phyloP scores from a whole-genome alignment of 2,797 vertebrate species.

The Sandelia bainsii region DNA sequence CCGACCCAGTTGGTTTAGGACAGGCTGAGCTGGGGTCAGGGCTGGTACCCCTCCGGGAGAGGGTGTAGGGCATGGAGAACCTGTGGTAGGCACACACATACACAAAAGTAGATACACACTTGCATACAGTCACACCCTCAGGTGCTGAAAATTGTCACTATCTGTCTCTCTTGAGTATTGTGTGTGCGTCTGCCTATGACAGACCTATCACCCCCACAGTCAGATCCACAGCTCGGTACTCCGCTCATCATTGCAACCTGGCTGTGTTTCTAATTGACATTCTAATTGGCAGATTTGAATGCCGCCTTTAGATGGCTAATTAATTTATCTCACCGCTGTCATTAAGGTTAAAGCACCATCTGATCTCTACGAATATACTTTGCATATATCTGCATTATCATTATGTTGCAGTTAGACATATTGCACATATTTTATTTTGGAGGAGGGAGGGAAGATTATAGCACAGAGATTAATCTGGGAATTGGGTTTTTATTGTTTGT shows the following conservation, averaged over 20 bases:
- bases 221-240: constrained; percentile 53
- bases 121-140: constrained; percentile 65
- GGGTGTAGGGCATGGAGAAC: constrained; percentile 31
- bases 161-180: constrained; percentile 61
- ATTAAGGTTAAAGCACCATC: constrained; percentile 89
- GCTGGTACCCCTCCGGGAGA: constrained; percentile 68
- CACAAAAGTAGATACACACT: constrained; percentile 40
- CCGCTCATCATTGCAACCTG: constrained; percentile 73
- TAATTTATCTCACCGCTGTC: constrained; percentile 88
- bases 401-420: constrained; percentile 70
- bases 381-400: constrained; percentile 88
- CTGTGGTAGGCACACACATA: constrained; percentile 31
- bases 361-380: constrained; percentile 86
- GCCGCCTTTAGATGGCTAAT: constrained; percentile 86
- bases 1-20: constrained; percentile 77
- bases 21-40: constrained; percentile 69
- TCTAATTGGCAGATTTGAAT: constrained; percentile 89
- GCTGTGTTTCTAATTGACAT: constrained; percentile 87
- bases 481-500: constrained; percentile 38
- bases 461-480: constrained; percentile 33
- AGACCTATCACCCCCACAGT: constrained; percentile 72
- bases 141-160: constrained; percentile 71
- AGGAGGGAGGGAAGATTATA: constrained; percentile 58
- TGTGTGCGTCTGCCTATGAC: constrained; percentile 51
- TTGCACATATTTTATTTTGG: constrained; percentile 67